These are phyloP conservation scores for Petrocephalus schoutedeni DNA, from an alignment of 2,797 vertebrate genomes.

Conservation along the genomic window DNA sequence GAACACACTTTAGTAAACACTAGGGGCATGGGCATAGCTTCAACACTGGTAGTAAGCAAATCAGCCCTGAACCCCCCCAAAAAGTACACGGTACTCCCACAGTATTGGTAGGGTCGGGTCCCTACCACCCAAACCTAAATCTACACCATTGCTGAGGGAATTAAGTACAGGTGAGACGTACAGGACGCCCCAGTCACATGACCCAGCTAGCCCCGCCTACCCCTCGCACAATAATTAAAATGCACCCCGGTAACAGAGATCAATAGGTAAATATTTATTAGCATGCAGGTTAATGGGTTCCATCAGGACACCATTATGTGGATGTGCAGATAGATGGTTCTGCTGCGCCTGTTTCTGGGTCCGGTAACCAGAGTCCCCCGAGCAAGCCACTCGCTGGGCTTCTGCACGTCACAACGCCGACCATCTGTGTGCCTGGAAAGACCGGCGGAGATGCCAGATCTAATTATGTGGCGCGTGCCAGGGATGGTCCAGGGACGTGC, in stretches of 20 bases:
- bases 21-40: neutral
- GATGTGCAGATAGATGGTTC: neutral
- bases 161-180: neutral
- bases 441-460: neutral
- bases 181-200: neutral
- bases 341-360: neutral
- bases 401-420: neutral
- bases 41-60: neutral
- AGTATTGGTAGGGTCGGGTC: neutral
- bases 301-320: neutral
- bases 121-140: neutral
- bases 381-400: neutral
- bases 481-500: neutral
- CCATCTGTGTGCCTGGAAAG: slow-evolving; percentile 12
- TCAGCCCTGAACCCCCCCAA: neutral
- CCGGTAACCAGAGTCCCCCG: neutral
- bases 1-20: neutral
- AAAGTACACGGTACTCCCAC: neutral
- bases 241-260: neutral
- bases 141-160: neutral
- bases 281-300: neutral
- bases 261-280: neutral
- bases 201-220: neutral
- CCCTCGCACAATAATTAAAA: neutral
- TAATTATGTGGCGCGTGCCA: neutral